Evolutionary conservation across 2,888 invertebrate species (phyloP).

Genomic region (Eupithecia vulgata): DNA sequence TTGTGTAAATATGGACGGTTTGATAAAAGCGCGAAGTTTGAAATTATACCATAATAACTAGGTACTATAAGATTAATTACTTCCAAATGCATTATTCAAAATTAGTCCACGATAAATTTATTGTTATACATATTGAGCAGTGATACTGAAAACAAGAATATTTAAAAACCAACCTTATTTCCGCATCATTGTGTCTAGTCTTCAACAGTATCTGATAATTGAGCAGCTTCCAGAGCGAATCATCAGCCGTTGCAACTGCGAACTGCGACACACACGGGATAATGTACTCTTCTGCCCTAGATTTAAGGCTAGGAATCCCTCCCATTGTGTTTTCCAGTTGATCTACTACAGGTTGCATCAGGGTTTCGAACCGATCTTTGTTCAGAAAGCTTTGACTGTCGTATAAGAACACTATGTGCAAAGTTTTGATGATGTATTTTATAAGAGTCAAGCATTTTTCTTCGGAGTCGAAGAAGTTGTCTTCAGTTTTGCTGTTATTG

Average conservation of each 20-base stretch:
- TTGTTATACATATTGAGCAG: too few species aligned
- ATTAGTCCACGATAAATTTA: too few species aligned
- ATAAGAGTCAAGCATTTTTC: constrained; percentile 86
- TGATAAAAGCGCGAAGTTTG: too few species aligned
- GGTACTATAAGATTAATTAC: too few species aligned
- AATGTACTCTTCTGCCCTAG: constrained; percentile 85
- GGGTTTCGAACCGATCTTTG: constrained; percentile 91
- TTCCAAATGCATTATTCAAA: too few species aligned
- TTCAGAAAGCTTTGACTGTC: constrained; percentile 93
- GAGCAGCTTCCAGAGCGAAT: constrained; percentile 94
- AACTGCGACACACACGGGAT: constrained; percentile 93
- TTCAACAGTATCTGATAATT: constrained; percentile 96
- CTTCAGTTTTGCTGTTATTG: constrained; percentile 85
- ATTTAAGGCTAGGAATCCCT: constrained; percentile 84
- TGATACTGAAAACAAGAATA: background rate
- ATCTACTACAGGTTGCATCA: constrained; percentile 95
- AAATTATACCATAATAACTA: too few species aligned
- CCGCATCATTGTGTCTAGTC: constrained; percentile 89
- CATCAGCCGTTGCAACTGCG: constrained; percentile 92
- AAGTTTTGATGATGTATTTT: constrained; percentile 88
- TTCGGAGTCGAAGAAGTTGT: constrained; percentile 80
- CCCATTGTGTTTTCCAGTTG: constrained; percentile 91
- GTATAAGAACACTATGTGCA: constrained; percentile 91
- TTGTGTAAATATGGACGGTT: too few species aligned
- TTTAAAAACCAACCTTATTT: constrained; percentile 82